Conservation (phyloP, 1,140 invertebrate genomes). For the Archegozetes longisetosus region DNA sequence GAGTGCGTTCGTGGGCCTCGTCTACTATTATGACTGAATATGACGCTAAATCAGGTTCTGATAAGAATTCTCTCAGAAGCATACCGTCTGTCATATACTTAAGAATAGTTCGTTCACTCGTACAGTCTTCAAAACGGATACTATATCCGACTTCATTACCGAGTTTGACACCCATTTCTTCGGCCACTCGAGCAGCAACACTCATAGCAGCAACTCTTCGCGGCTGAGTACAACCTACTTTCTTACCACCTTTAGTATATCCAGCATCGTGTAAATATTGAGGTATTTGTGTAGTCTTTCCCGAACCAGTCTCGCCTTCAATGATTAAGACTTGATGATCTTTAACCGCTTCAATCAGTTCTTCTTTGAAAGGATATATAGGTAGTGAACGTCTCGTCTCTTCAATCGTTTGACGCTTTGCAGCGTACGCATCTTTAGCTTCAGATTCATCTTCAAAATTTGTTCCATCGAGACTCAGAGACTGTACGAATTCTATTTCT, state of each 20-base stretch:
- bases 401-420: constrained; percentile 64
- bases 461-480: constrained; percentile 70
- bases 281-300: constrained; percentile 97
- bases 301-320: constrained; percentile 87
- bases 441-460: constrained; percentile 26
- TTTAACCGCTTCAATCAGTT: constrained; percentile 67
- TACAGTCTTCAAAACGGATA: constrained; percentile 63
- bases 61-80: constrained; percentile 86
- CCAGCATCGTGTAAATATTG: constrained; percentile 84
- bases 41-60: constrained; percentile 84
- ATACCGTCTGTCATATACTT: constrained; percentile 99
- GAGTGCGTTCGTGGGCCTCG: constrained; percentile 94
- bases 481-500: constrained; percentile 94
- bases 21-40: constrained; percentile 97
- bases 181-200: constrained; percentile 50
- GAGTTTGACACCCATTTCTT: constrained; percentile 52
- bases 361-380: constrained; percentile 79
- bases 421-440: constrained; percentile 35
- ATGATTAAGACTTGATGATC: constrained; percentile 88
- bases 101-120: constrained; percentile 53
- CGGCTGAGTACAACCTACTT: constrained; percentile 61
- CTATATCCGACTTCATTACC: constrained; percentile 57
- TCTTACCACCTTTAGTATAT: constrained; percentile 46
- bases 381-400: constrained; percentile 87
- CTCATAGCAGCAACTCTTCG: constrained; percentile 62